These are phyloP conservation scores for Rhopilema esculentum DNA, from an alignment of 30 jellyfish, hydroid and myxozoan species.

Conservation along the genomic window DNA sequence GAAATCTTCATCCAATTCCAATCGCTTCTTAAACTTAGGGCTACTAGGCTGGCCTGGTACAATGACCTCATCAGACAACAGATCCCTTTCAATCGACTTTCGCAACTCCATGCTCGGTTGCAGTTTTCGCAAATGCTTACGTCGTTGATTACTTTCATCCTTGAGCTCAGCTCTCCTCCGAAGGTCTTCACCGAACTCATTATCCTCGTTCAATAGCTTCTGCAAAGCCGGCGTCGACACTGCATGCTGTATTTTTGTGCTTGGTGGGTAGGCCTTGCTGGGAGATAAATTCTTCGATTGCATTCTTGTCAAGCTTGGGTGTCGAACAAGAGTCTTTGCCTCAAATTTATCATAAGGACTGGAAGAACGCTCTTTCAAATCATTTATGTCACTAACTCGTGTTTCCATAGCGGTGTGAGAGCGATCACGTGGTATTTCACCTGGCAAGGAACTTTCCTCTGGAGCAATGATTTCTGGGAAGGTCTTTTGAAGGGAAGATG, in stretches of 20 bases:
- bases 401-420: constrained; percentile 2
- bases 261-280: constrained; percentile 32
- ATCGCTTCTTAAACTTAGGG: neutral
- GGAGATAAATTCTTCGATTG: constrained; percentile 63
- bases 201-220: constrained; percentile 75
- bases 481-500: constrained; percentile 46
- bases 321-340: constrained; percentile 76
- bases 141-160: constrained; percentile 27
- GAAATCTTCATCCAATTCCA: neutral
- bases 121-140: constrained; percentile 42
- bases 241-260: constrained; percentile 64
- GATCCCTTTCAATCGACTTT: constrained; percentile 44
- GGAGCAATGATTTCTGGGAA: constrained; percentile 51
- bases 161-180: constrained; percentile 52
- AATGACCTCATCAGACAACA: constrained; percentile 23
- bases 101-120: constrained; percentile 42
- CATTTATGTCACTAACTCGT: neutral
- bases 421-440: neutral
- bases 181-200: constrained; percentile 76
- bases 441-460: neutral
- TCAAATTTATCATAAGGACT: constrained; percentile 79
- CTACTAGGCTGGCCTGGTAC: constrained; percentile 49
- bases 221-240: constrained; percentile 92
- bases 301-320: constrained; percentile 69
- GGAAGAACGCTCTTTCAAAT: neutral